These are phyloP conservation scores for Rhipidura dahli DNA, from an alignment of 2,113 vertebrate species.

Conservation along the genomic window DNA sequence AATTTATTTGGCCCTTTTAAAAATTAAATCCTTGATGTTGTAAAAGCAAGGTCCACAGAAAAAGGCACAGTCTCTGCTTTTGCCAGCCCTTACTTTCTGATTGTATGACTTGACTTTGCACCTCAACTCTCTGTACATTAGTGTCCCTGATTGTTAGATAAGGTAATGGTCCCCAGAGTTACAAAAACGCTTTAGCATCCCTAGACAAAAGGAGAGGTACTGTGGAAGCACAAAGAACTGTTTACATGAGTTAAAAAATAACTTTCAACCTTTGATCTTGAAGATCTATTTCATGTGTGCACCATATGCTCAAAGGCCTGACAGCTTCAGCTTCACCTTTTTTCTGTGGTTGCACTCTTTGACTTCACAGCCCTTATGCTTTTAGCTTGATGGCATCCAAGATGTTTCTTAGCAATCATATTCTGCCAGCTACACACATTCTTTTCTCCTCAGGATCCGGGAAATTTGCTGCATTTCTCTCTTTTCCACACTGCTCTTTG, in stretches of 20 bases:
- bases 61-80: background rate
- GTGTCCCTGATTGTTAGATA: background rate
- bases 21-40: background rate
- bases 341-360: slow-evolving; percentile 22
- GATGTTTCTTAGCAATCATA: slow-evolving; percentile 26
- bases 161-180: slow-evolving; percentile 8
- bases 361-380: slow-evolving; percentile 46
- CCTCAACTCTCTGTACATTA: background rate
- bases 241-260: slow-evolving; percentile 62
- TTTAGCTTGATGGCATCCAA: slow-evolving; percentile 41
- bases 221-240: slow-evolving; percentile 11
- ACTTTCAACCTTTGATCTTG: slow-evolving; percentile 62
- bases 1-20: background rate
- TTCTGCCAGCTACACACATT: slow-evolving; percentile 40
- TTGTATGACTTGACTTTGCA: background rate
- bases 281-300: slow-evolving; percentile 5
- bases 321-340: slow-evolving; percentile 23
- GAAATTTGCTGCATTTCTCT: slow-evolving; percentile 37
- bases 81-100: background rate
- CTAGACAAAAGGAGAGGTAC: slow-evolving; percentile 39
- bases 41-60: background rate
- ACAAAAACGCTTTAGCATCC: slow-evolving; percentile 8
- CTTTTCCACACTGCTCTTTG: slow-evolving; percentile 28
- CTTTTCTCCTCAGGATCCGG: slow-evolving; percentile 19
- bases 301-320: slow-evolving; percentile 53